Evolutionary conservation across 2,888 invertebrate species (phyloP), one percentile per base, ranked within the genome.

Genomic region (Eupithecia dodoneata): DNA sequence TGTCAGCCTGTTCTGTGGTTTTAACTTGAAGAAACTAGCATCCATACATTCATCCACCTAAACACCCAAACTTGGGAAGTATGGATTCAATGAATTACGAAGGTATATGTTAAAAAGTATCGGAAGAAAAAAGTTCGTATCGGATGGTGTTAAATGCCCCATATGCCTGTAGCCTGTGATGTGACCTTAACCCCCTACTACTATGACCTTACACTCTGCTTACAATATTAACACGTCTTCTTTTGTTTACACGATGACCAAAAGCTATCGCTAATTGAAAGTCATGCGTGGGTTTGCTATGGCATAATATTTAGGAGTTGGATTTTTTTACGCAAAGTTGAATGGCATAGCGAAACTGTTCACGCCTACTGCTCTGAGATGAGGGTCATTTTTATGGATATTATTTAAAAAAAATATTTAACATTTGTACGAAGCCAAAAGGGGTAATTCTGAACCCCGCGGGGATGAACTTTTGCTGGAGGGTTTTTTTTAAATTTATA

Each of bases 101-200:
- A 30, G 30, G 30, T 30, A 30, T 30, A 30, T 30, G 30, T 30
- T 30, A 30, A 30, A 30, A 30, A 30, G 30, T 30, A 30, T 30
- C 30, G 30, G 30, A 30, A 30, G 30, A 30, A 30, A 30, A 30
- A 30, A 30, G 30, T 30, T 18, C 18, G n/a, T 9, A 69, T 70
- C 30, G 47, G 70, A 44, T 70, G 44, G 47, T 47, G 69, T 70
- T 10, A 70, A 70, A 18, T 18, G n/a, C 47, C 70, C 47, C n/a
- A 13, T 47, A 47, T 4, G 45, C 69, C 18, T 69, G 10, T 4
- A 49, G 67, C 45, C 70, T 66, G 76, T 55, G 52, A 18, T 59
- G 18, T 74, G 79, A 80, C 80, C 81, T 81, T 79, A 72, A 81
- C 81, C 79, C 72, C 72, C 81, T 79, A n/a, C 81, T 75, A 77